Percentiles rank a stretch among this genome's conserved stretches.
Conservation (phyloP, 2,888 invertebrate genomes). For the Tineola bisselliella region DNA sequence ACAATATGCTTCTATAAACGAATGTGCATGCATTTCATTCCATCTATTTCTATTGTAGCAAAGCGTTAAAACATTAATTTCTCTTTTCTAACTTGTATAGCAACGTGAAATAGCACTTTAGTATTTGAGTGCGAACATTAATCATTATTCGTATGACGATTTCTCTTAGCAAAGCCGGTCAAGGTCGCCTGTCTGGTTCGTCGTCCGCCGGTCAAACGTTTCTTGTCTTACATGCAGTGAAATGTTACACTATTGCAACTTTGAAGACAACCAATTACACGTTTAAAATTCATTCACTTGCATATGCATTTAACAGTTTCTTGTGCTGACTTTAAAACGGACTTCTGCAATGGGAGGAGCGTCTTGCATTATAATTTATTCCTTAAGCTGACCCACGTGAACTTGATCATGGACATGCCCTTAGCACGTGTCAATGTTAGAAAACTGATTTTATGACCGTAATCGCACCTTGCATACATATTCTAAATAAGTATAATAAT, state of each 20-base stretch:
- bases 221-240: no score
- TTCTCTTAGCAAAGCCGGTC: conserved; percentile 52
- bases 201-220: conserved; percentile 16
- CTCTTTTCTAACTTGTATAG: conserved; percentile 1
- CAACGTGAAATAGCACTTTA: not conserved
- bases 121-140: conserved; percentile 14
- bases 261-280: no score
- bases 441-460: not conserved
- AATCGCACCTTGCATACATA: not conserved
- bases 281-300: no score
- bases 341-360: no score
- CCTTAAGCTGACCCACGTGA: not conserved
- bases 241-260: no score
- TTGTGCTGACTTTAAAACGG: no score
- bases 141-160: conserved; percentile 45
- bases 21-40: not conserved
- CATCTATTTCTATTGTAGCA: not conserved
- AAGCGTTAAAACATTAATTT: not conserved
- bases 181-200: conserved; percentile 42
- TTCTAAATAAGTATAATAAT: not conserved
- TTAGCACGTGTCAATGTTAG: conserved; percentile 54
- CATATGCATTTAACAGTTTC: no score
- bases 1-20: not conserved
- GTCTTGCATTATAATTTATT: no score
- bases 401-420: not conserved